Conservation (phyloP, 1,140 invertebrate genomes). For the Danaus melanippus region DNA sequence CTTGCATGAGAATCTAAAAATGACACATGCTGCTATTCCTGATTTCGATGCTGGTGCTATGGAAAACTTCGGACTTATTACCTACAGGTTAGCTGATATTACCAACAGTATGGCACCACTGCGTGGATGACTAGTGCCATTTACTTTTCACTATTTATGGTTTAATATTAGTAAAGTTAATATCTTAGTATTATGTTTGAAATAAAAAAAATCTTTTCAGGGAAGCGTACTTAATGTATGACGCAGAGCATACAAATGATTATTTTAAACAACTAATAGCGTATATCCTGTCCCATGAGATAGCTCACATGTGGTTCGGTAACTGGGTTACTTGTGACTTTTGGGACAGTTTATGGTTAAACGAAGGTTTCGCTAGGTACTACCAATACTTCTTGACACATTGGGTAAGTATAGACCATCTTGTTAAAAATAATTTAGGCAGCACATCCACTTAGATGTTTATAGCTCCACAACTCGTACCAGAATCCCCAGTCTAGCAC, state of each 20-base stretch:
- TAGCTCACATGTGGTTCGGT: constrained; percentile 80
- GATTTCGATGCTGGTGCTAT: constrained; percentile 86
- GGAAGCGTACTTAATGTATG: constrained; percentile 74
- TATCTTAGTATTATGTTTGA: too few species aligned
- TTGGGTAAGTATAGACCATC: constrained; percentile 40
- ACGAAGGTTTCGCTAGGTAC: constrained; percentile 80
- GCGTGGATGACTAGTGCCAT: too few species aligned
- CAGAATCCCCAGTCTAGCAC: too few species aligned
- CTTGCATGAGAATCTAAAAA: constrained; percentile 68
- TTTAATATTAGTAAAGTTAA: background rate
- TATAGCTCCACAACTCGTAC: too few species aligned
- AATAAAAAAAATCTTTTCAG: constrained; percentile 44
- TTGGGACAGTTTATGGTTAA: constrained; percentile 80
- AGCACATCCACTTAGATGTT: too few species aligned
- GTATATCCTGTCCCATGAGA: constrained; percentile 76
- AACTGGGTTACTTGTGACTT: constrained; percentile 78
- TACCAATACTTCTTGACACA: constrained; percentile 76
- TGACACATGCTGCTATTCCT: constrained; percentile 83
- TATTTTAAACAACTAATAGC: constrained; percentile 70
- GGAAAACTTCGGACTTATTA: constrained; percentile 49
- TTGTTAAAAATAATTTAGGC: too few species aligned
- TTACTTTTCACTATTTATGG: background rate
- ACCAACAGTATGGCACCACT: background rate
- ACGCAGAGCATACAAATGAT: constrained; percentile 63
- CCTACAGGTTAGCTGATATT: constrained; percentile 41